Evolutionary conservation across 1,140 invertebrate species (phyloP).

Genomic region (Lysiphlebus fabarum): DNA sequence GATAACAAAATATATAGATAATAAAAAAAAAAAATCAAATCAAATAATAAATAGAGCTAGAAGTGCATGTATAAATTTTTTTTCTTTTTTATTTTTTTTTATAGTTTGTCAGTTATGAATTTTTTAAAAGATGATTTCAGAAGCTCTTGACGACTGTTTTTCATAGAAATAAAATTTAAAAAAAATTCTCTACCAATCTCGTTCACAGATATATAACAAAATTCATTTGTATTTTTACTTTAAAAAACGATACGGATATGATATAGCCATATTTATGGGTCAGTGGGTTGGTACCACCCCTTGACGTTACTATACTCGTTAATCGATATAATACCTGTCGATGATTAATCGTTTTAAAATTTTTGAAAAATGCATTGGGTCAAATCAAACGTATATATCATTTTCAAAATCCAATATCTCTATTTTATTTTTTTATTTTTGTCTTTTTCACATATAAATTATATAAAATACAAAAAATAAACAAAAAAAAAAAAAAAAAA

Average conservation of each 20-base stretch:
- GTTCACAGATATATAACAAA: slow-evolving; percentile 39
- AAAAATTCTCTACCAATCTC: slow-evolving; percentile 22
- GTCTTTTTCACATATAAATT: no score
- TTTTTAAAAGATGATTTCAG: slow-evolving; percentile 45
- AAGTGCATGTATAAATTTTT: background rate
- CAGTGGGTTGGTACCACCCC: slow-evolving; percentile 32
- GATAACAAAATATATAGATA: no score
- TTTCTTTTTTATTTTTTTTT: no score
- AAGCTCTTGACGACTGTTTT: slow-evolving; percentile 53
- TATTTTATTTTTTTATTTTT: background rate
- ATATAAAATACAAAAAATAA: no score
- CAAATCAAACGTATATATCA: slow-evolving; percentile 16
- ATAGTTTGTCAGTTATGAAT: slow-evolving; percentile 25
- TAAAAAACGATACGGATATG: slow-evolving; percentile 38
- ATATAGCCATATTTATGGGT: slow-evolving; percentile 44
- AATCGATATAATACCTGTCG: slow-evolving; percentile 44
- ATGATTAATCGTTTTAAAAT: slow-evolving; percentile 19
- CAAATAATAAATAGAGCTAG: no score
- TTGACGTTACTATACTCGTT: slow-evolving; percentile 34
- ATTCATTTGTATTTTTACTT: slow-evolving; percentile 43
- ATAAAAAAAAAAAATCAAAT: no score
- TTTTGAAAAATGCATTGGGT: slow-evolving; percentile 13
- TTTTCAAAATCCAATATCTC: slow-evolving; percentile 1
- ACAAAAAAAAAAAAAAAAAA: no score
- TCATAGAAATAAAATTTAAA: slow-evolving; percentile 40